Conservation (phyloP, 2,888 invertebrate genomes). For the Heliconius charithonia region DNA sequence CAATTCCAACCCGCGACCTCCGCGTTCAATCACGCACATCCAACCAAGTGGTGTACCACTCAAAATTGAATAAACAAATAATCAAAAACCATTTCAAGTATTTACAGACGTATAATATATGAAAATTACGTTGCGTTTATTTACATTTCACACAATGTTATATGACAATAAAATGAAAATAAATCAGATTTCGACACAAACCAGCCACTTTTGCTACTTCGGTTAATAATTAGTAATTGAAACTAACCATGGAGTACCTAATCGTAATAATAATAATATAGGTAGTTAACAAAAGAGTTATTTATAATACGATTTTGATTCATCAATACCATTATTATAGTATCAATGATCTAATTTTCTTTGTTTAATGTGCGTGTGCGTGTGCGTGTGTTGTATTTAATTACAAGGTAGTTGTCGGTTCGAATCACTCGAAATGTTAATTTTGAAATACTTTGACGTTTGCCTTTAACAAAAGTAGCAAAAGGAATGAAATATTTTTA, state of each 20-base stretch:
- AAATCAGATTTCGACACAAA: constrained; percentile 2
- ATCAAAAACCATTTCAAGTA: constrained; percentile 1
- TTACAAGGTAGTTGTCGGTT: background rate
- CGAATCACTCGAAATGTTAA: background rate
- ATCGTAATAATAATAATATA: constrained; percentile 21
- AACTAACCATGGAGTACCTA: constrained; percentile 15
- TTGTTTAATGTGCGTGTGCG: background rate
- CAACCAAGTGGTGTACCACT: background rate
- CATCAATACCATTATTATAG: constrained; percentile 1
- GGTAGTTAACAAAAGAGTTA: constrained; percentile 10
- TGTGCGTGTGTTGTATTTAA: background rate
- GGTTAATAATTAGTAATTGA: constrained; percentile 9
- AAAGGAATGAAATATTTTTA: too few species aligned
- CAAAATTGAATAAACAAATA: background rate
- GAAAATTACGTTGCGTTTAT: constrained; percentile 4
- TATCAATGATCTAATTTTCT: constrained; percentile 14
- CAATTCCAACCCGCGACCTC: background rate
- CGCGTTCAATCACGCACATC: background rate
- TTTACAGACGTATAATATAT: background rate
- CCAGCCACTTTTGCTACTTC: constrained; percentile 11
- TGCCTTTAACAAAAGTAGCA: background rate
- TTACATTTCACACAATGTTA: constrained; percentile 23
- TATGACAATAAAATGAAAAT: constrained; percentile 15
- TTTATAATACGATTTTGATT: constrained; percentile 13
- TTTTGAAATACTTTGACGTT: background rate